Evolutionary conservation across 1,140 invertebrate genomes (phyloP).

Genomic region (Procambarus clarkii): DNA sequence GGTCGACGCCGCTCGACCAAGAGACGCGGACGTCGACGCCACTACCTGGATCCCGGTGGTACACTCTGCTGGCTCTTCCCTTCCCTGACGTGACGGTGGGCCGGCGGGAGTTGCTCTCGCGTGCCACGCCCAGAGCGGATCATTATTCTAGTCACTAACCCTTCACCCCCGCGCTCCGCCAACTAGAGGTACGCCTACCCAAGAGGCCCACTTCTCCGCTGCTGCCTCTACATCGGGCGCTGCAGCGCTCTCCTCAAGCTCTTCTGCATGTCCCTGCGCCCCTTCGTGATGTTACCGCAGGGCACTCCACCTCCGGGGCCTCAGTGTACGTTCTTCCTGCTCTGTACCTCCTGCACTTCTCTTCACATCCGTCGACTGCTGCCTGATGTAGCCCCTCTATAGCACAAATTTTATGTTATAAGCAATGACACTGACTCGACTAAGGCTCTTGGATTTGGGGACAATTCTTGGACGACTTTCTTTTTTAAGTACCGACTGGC

Average conservation of each 20-base stretch:
- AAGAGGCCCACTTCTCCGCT: background rate
- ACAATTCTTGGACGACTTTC: no score
- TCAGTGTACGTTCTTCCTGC: conserved; percentile 11
- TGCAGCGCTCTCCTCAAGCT: background rate
- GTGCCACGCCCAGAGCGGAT: conserved; percentile 78
- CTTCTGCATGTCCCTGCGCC: conserved; percentile 6
- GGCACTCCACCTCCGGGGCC: conserved; percentile 11
- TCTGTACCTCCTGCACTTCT: background rate
- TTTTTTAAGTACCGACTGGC: no score
- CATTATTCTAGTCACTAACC: conserved; percentile 55
- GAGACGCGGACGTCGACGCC: conserved; percentile 14
- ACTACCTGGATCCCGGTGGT: conserved; percentile 80
- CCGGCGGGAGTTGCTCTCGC: conserved; percentile 84
- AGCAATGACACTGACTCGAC: no score
- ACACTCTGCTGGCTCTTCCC: conserved; percentile 90
- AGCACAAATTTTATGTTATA: no score
- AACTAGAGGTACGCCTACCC: background rate
- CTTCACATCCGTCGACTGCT: background rate
- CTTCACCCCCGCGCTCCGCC: conserved; percentile 74
- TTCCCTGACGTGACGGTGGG: conserved; percentile 94
- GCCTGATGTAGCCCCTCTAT: no score
- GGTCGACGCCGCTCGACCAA: conserved; percentile 26
- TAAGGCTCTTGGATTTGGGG: no score
- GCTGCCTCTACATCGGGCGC: no score
- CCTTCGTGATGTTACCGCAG: background rate